These are phyloP conservation scores for Scomberomorus guttatus DNA, from an alignment of 2,797 vertebrate genomes.

Conservation along the genomic window DNA sequence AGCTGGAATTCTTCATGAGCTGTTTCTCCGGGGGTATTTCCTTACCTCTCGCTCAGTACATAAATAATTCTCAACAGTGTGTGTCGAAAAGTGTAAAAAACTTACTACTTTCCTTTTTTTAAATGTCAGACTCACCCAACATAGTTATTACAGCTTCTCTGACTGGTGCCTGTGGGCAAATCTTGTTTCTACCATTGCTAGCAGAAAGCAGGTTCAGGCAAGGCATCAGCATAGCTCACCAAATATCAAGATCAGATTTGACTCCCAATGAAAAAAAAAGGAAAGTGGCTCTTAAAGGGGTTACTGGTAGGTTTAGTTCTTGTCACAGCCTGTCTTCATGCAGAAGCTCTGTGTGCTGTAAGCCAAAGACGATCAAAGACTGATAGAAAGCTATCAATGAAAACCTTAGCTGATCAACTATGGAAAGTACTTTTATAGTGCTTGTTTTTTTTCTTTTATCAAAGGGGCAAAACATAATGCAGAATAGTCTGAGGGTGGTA, in stretches of 20 bases:
- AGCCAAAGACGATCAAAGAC: conserved; percentile 3
- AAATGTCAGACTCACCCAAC: conserved; percentile 31
- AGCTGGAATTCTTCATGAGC: background rate
- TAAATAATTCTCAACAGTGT: background rate
- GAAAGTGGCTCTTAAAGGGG: conserved; percentile 10
- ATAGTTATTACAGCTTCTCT: conserved; percentile 40
- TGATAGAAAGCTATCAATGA: conserved; percentile 7
- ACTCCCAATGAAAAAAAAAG: conserved; percentile 31
- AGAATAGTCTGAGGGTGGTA: background rate
- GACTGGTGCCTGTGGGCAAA: conserved; percentile 49
- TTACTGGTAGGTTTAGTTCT: conserved; percentile 22
- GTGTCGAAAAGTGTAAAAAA: background rate
- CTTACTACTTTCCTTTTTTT: conserved; percentile 23
- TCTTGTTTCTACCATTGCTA: conserved; percentile 55
- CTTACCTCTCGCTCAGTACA: too few species aligned
- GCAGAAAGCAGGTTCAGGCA: conserved; percentile 67
- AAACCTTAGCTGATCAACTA: conserved; percentile 1
- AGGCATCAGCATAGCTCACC: conserved; percentile 43
- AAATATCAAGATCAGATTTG: conserved; percentile 47
- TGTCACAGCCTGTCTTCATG: conserved; percentile 56
- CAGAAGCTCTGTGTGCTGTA: background rate
- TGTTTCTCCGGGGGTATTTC: background rate
- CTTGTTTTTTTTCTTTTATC: background rate
- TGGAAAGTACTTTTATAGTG: background rate
- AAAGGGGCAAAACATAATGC: background rate